phyloP scores from a whole-genome alignment of 2,113 vertebrate genomes.

The Eupsittula cactorum region DNA sequence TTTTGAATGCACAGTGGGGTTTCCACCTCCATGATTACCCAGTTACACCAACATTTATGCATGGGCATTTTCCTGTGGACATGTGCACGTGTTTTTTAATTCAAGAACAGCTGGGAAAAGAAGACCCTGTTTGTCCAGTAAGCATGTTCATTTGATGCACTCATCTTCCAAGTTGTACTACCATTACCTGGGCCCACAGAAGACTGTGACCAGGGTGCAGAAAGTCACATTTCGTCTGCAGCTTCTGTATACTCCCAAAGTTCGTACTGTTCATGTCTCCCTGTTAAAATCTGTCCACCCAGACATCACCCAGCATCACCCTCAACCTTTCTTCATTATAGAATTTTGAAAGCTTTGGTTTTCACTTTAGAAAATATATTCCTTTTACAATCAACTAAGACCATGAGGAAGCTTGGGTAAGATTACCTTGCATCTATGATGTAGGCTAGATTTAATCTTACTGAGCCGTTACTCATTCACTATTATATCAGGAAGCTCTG shows the following conservation, averaged over 20 bases:
- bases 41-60: not conserved
- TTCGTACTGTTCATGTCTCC: not conserved
- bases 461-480: not conserved
- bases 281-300: not conserved
- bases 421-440: not conserved
- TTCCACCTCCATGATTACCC: not conserved
- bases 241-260: not conserved
- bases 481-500: not conserved
- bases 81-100: not conserved
- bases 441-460: not conserved
- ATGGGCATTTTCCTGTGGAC: not conserved
- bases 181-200: not conserved
- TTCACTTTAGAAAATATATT: not conserved
- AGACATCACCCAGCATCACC: not conserved
- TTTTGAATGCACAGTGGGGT: not conserved
- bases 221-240: not conserved
- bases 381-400: not conserved
- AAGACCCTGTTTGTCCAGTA: not conserved
- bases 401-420: not conserved
- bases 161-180: not conserved
- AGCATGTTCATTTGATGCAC: fast-evolving
- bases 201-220: not conserved
- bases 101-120: not conserved
- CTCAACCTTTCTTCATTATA: not conserved
- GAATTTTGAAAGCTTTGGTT: not conserved